These are phyloP conservation scores for Eudyptes chrysolophus DNA, from an alignment of 2,113 vertebrate species.

Conservation along the genomic window DNA sequence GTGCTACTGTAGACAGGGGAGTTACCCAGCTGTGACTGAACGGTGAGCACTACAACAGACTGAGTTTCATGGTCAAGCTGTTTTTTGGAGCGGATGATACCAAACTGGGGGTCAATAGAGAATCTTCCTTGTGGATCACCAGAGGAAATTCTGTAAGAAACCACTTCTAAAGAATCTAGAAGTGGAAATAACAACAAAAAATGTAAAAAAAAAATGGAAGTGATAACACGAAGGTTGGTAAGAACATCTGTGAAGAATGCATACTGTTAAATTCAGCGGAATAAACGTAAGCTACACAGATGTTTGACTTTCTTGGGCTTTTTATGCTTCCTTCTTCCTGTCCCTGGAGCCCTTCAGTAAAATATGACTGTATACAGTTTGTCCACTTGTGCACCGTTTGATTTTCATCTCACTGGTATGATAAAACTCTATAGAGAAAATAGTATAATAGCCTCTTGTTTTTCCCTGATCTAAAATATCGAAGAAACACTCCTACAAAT, in stretches of 20 bases:
- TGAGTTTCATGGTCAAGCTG: slow-evolving; percentile 85
- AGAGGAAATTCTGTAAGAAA: slow-evolving; percentile 86
- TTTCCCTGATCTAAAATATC: background rate
- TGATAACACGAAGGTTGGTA: background rate
- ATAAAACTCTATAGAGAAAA: background rate
- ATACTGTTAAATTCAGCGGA: background rate
- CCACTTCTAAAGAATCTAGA: slow-evolving; percentile 78
- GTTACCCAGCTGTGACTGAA: slow-evolving; percentile 80
- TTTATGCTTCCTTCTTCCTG: background rate
- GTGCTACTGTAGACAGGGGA: slow-evolving; percentile 79
- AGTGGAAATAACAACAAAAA: background rate
- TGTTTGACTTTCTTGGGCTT: background rate
- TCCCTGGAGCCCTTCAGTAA: background rate
- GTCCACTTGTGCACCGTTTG: background rate
- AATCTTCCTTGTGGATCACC: slow-evolving; percentile 84
- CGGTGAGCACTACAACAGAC: slow-evolving; percentile 73
- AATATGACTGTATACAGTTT: background rate
- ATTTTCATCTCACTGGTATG: slow-evolving; percentile 1
- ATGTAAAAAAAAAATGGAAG: background rate
- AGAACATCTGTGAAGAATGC: background rate
- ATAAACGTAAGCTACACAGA: background rate
- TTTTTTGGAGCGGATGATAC: slow-evolving; percentile 78
- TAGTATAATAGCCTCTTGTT: background rate
- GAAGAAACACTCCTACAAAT: background rate
- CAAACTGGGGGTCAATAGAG: slow-evolving; percentile 79